Percentiles rank a stretch among this genome's conserved stretches.
These are phyloP conservation scores for Ochropleura plecta DNA, from an alignment of 2,888 invertebrate species.

Conservation along the genomic window DNA sequence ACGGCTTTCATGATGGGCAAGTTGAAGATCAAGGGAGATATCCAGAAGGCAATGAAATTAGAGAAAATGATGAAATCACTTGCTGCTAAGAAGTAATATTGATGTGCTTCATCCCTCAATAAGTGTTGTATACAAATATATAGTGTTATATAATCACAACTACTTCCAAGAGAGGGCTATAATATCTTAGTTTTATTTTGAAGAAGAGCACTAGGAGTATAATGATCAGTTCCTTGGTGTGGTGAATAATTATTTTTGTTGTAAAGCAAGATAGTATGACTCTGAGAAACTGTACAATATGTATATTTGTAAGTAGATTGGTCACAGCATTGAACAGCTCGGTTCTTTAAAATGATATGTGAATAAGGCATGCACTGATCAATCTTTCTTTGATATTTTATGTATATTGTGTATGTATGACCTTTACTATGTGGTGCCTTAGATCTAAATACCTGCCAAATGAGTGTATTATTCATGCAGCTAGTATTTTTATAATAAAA, in stretches of 20 bases:
- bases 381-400: slow-evolving; percentile 4
- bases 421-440: slow-evolving; percentile 48
- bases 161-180: slow-evolving; percentile 22
- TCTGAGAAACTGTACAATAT: slow-evolving; percentile 40
- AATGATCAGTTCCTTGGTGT: slow-evolving; percentile 27
- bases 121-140: slow-evolving; percentile 22
- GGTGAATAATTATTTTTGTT: slow-evolving; percentile 22
- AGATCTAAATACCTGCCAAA: slow-evolving; percentile 52
- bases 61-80: slow-evolving; percentile 96
- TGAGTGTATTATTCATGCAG: slow-evolving; percentile 50
- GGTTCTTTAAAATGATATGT: neutral
- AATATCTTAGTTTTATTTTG: slow-evolving; percentile 29
- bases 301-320: slow-evolving; percentile 58
- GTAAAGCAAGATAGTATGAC: slow-evolving; percentile 20
- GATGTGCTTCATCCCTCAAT: neutral
- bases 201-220: slow-evolving; percentile 30
- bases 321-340: slow-evolving; percentile 1
- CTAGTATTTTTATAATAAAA: slow-evolving; percentile 58
- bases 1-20: slow-evolving; percentile 99
- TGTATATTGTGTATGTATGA: slow-evolving; percentile 20
- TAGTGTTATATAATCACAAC: slow-evolving; percentile 49
- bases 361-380: neutral
- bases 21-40: slow-evolving; percentile 97
- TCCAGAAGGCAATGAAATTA: slow-evolving; percentile 98
- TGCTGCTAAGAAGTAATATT: slow-evolving; percentile 91